Conservation (phyloP, 2,797 vertebrate species). For the Neosalanx taihuensis region DNA sequence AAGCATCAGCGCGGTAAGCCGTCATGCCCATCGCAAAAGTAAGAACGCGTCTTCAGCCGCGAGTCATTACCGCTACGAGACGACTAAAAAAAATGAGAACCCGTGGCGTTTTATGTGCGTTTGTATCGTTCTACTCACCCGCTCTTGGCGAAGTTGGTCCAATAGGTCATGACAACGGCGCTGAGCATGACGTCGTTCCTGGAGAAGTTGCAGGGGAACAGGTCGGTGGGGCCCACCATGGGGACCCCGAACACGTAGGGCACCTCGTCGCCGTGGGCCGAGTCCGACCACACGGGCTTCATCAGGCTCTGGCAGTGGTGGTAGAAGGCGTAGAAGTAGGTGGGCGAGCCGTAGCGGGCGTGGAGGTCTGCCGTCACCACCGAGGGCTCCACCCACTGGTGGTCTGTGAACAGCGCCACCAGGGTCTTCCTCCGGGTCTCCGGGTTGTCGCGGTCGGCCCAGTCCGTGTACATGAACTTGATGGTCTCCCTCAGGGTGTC, state of each 20-base stretch:
- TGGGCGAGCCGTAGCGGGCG: constrained; percentile 96
- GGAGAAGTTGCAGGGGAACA: constrained; percentile 99
- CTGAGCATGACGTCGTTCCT: constrained; percentile 99
- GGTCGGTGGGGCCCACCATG: constrained; percentile 95
- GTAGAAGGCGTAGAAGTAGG: constrained; percentile 98
- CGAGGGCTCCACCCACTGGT: constrained; percentile 98
- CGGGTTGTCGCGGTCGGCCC: constrained; percentile 97
- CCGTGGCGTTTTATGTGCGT: neutral
- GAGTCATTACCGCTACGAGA: too few species aligned
- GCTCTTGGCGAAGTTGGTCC: constrained; percentile 99
- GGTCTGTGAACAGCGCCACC: constrained; percentile 97
- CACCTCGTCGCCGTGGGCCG: constrained; percentile 96
- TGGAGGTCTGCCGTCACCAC: constrained; percentile 97
- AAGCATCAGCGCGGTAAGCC: neutral
- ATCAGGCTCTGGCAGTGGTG: constrained; percentile 99
- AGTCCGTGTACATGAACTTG: constrained; percentile 99
- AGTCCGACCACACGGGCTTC: constrained; percentile 98
- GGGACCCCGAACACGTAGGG: constrained; percentile 97
- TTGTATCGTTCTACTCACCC: constrained; percentile 74
- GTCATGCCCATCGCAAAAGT: neutral
- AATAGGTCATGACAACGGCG: constrained; percentile 98
- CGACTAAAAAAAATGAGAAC: too few species aligned
- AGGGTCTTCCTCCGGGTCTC: constrained; percentile 97
- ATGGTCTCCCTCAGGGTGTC: constrained; percentile 97
- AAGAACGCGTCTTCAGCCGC: neutral